Conservation (phyloP, 2,797 vertebrate genomes). For the Phoxinus dragarum region DNA sequence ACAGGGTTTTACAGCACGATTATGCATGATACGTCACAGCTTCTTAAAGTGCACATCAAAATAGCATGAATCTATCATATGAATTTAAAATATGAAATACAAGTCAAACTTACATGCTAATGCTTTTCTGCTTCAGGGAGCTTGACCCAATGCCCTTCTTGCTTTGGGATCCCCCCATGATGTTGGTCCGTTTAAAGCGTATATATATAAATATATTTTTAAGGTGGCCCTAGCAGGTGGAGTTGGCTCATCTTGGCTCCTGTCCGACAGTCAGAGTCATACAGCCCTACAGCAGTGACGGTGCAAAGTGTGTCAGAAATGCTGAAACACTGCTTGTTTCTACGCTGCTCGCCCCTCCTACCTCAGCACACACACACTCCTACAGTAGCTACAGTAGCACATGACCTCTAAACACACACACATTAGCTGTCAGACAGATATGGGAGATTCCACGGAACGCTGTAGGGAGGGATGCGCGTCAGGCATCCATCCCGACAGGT, state of each 20-base stretch:
- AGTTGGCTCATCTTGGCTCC: slow-evolving; percentile 33
- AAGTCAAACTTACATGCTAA: slow-evolving; percentile 62
- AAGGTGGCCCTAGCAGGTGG: slow-evolving; percentile 16
- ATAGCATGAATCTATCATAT: not conserved
- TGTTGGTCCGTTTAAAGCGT: not conserved
- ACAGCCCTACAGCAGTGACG: slow-evolving; percentile 45
- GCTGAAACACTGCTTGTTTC: slow-evolving; percentile 40
- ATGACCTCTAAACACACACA: slow-evolving; percentile 30
- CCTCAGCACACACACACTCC: slow-evolving; percentile 10
- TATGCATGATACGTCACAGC: not conserved
- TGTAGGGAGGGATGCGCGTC: not conserved
- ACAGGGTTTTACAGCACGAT: not conserved
- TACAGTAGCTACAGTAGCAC: slow-evolving; percentile 22
- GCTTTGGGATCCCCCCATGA: slow-evolving; percentile 66
- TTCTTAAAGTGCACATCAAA: not conserved
- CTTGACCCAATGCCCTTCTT: slow-evolving; percentile 58
- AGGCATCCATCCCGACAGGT: slow-evolving; percentile 44
- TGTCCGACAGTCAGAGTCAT: not conserved
- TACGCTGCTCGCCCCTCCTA: slow-evolving; percentile 21
- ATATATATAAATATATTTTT: slow-evolving; percentile 2
- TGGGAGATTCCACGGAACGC: slow-evolving; percentile 22
- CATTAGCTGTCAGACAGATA: slow-evolving; percentile 4
- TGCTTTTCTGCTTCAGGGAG: slow-evolving; percentile 47
- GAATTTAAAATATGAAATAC: not conserved
- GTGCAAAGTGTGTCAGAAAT: slow-evolving; percentile 51